These are phyloP conservation scores for Miniopterus natalensis DNA, from an alignment of 2,113 vertebrate species.

Conservation along the genomic window DNA sequence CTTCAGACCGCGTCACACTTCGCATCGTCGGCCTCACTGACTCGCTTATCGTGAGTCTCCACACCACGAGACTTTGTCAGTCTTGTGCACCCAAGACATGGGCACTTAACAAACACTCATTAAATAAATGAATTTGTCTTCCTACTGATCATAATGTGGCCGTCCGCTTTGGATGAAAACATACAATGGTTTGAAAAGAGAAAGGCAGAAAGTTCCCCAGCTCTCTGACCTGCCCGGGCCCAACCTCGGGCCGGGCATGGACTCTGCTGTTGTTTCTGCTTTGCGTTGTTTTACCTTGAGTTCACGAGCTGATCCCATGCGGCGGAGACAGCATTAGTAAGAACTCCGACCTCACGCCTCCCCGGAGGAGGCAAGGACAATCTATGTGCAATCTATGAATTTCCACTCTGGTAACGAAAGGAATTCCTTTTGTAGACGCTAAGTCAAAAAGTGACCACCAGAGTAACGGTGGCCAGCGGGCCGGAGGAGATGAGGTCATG, in stretches of 20 bases:
- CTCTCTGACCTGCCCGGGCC: not conserved
- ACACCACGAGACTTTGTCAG: rapidly evolving
- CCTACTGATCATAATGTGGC: not conserved
- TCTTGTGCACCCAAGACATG: not conserved
- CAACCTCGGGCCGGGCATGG: not conserved
- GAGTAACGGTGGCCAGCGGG: constrained; percentile 17
- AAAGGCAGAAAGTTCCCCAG: not conserved
- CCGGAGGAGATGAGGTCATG: constrained; percentile 78
- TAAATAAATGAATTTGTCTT: not conserved
- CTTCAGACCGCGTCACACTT: not conserved
- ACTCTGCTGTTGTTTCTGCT: not conserved
- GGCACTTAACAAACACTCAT: not conserved
- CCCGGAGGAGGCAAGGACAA: not conserved
- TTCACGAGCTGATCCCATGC: not conserved
- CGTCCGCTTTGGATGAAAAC: not conserved
- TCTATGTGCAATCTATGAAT: not conserved
- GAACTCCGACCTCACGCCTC: constrained; percentile 37
- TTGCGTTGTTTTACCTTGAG: constrained; percentile 27
- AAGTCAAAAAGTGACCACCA: constrained; percentile 55
- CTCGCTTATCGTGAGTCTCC: not conserved
- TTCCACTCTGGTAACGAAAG: constrained; percentile 53
- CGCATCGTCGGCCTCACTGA: no score
- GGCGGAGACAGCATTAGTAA: constrained; percentile 36
- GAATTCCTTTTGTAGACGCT: constrained; percentile 1
- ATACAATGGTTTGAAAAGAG: not conserved